Conservation (phyloP, 2,113 vertebrate genomes). For the Merops nubicus region DNA sequence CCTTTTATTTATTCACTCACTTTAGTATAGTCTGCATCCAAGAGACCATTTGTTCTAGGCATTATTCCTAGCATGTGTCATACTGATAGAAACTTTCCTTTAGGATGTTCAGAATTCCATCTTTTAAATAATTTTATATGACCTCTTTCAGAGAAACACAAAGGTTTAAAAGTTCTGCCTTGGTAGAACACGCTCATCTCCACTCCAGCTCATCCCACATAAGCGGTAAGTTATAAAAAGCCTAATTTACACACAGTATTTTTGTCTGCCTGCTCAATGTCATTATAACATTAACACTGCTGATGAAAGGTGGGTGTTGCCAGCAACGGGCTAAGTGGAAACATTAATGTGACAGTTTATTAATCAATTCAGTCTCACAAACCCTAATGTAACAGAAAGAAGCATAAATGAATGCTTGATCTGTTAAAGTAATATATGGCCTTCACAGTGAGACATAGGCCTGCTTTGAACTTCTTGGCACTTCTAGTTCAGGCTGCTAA, state of each 20-base stretch:
- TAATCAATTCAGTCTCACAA: neutral
- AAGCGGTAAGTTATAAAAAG: neutral
- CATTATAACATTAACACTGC: neutral
- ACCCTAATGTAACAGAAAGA: neutral
- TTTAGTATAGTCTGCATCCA: neutral
- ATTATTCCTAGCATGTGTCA: neutral
- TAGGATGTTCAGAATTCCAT: neutral
- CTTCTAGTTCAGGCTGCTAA: neutral
- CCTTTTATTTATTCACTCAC: neutral
- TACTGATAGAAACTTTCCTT: neutral
- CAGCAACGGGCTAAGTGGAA: constrained; percentile 20
- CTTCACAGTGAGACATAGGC: neutral
- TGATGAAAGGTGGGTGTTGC: neutral
- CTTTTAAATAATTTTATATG: neutral
- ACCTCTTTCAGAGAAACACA: neutral
- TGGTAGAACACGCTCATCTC: neutral
- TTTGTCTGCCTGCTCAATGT: neutral
- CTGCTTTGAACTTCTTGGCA: neutral
- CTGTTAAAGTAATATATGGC: neutral
- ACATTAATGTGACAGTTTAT: constrained; percentile 5
- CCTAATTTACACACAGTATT: neutral
- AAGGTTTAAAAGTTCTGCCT: neutral
- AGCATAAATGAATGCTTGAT: neutral
- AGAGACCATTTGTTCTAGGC: neutral
- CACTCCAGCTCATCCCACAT: neutral